These are phyloP conservation scores for Aegotheles bennettii DNA, from an alignment of 2,113 vertebrate species.

Conservation along the genomic window DNA sequence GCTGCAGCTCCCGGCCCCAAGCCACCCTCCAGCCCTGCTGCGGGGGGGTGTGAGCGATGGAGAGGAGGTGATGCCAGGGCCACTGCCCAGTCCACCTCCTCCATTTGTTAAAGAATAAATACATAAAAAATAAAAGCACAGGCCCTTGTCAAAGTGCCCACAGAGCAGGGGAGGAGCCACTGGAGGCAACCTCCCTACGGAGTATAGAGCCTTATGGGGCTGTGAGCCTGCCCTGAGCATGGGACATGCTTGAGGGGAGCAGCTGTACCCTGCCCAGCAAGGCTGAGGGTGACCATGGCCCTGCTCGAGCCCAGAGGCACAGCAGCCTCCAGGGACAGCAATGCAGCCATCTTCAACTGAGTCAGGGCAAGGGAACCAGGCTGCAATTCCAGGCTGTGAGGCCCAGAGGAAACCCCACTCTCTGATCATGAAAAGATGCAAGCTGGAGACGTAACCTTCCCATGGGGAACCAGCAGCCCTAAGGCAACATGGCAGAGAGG, in stretches of 20 bases:
- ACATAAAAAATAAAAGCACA: background rate
- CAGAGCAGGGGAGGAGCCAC: fast-evolving
- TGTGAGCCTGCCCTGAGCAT: background rate
- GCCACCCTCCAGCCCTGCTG: background rate
- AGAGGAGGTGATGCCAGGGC: background rate
- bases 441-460: background rate
- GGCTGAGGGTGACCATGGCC: no score
- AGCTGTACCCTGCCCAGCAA: background rate
- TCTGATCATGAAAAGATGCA: background rate
- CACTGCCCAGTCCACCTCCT: background rate
- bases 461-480: fast-evolving
- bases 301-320: background rate
- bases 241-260: background rate
- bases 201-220: fast-evolving
- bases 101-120: background rate
- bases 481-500: background rate
- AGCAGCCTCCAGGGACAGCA: background rate
- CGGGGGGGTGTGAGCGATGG: fast-evolving
- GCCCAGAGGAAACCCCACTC: background rate
- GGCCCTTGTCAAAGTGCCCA: background rate
- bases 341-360: fast-evolving
- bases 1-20: background rate
- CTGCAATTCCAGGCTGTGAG: background rate
- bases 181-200: background rate
- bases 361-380: background rate